Evolutionary conservation across 2,113 vertebrate genomes (phyloP), one percentile per base, ranked within the genome.

Genomic region (Brachionichthys hirsutus): DNA sequence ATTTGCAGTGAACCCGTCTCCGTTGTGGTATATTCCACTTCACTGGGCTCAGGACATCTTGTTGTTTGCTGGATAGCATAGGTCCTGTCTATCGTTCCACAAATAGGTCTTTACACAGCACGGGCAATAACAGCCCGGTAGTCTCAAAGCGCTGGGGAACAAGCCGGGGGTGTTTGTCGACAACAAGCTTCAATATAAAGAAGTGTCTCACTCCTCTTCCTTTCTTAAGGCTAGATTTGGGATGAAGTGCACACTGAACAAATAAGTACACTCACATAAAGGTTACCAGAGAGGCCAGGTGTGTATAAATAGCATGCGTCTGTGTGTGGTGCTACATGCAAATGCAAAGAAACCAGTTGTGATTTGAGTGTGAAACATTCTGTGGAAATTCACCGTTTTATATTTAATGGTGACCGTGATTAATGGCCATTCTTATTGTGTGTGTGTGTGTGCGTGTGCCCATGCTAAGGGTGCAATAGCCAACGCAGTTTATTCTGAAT

Each of bases 401-500:
- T 52, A 51, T 17, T 41, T 50, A 51, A 57, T 54, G 59, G 55
- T 52, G 71, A 62, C 60, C 61, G 49, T 1, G 0, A 77, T 80
- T 52, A 57, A 77, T 80, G 53, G 57, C 36, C 74, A 63, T 62
- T 43, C 38, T 56, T 64, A 41, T 35, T 41, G 17, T n/a, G 18
- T 45, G n/a, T 34, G 46, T 62, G 53, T 20, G 41, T 16, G 49
- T 35, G 19, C 45, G 45, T 50, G 35, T 18, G 43, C 44, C 64
- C 81, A 62, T 78, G 85, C 85, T 85, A 86, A 81, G 77, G 48
- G 80, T 80, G 78, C 78, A 73, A 48, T 79, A 79, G 84, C 83
- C 79, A 82, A 84, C 76, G 64, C 77, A 60, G 58, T 53, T 61
- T 14, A 46, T 61, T 53, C 78, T 78, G 84, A 78, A 81, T 77